Conservation (phyloP, 2,888 invertebrate species). For the Cyclophora albipunctata region DNA sequence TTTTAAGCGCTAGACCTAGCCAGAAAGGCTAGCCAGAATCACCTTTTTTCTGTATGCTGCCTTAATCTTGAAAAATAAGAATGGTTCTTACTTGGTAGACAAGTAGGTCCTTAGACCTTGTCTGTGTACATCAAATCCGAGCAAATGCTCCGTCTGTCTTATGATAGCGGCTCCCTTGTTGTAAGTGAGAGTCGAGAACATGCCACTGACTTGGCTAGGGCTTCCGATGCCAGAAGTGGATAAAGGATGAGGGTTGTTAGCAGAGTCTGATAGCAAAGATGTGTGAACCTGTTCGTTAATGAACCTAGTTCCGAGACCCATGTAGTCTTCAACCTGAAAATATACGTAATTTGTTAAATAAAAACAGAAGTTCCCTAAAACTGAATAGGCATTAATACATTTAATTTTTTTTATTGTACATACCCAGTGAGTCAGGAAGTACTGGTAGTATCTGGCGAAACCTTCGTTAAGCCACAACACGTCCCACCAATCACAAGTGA, state of each 20-base stretch:
- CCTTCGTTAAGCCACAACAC: constrained; percentile 80
- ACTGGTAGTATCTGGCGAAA: constrained; percentile 84
- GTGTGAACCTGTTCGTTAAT: constrained; percentile 81
- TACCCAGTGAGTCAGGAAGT: constrained; percentile 76
- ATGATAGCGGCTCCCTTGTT: constrained; percentile 80
- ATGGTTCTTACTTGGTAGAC: constrained; percentile 47
- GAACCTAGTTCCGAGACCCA: constrained; percentile 81
- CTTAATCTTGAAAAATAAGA: too few relatives aligned
- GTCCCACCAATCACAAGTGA: constrained; percentile 80
- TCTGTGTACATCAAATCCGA: constrained; percentile 71
- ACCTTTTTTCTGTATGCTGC: too few relatives aligned
- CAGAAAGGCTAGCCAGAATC: too few relatives aligned
- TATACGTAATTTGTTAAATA: neutral
- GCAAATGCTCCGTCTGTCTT: constrained; percentile 80
- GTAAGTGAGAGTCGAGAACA: constrained; percentile 81
- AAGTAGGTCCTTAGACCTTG: constrained; percentile 75
- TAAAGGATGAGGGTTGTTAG: constrained; percentile 74
- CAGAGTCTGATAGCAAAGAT: constrained; percentile 77
- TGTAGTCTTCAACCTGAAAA: constrained; percentile 74
- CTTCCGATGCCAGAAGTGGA: constrained; percentile 71
- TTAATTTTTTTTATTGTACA: constrained; percentile 6
- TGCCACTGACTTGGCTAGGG: constrained; percentile 72
- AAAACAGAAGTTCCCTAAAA: too few relatives aligned
- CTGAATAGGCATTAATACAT: neutral
- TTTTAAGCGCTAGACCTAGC: too few relatives aligned